Conservation (phyloP, 2,888 invertebrate genomes). For the Acanthosepion lycidas region DNA sequence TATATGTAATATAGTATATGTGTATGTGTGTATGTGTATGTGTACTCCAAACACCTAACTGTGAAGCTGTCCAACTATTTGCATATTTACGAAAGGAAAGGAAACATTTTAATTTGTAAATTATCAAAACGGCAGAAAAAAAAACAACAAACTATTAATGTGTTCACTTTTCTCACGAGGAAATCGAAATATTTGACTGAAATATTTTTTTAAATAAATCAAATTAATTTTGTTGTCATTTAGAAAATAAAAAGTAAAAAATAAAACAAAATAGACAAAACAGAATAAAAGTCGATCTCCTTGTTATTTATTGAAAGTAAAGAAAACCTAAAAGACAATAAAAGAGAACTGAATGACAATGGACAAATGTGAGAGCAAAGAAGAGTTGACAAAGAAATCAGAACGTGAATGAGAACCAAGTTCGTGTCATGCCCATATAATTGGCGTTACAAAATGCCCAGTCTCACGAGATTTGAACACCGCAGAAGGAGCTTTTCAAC, state of each 20-base stretch:
- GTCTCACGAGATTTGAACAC: conserved; percentile 6
- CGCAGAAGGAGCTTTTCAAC: neutral
- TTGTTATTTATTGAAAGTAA: neutral
- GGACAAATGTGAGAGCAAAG: neutral
- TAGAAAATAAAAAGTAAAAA: neutral
- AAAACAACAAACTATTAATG: too few relatives aligned
- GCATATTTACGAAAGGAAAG: too few relatives aligned
- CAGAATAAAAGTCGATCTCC: neutral
- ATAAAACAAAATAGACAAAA: neutral
- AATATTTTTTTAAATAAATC: neutral
- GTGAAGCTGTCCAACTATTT: too few relatives aligned
- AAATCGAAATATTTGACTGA: neutral
- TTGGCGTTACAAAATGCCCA: neutral
- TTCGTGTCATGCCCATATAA: neutral
- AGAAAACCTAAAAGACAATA: too few relatives aligned
- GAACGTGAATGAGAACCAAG: neutral
- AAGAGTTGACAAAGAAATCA: neutral
- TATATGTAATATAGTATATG: too few relatives aligned
- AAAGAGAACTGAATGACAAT: neutral
- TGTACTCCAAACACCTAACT: too few relatives aligned
- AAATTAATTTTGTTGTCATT: neutral
- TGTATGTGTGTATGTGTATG: too few relatives aligned
- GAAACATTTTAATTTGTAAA: too few relatives aligned
- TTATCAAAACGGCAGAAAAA: too few relatives aligned
- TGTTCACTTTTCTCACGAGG: too few relatives aligned